Conservation (phyloP, 2,888 invertebrate species). For the Tetragonula carbonaria region DNA sequence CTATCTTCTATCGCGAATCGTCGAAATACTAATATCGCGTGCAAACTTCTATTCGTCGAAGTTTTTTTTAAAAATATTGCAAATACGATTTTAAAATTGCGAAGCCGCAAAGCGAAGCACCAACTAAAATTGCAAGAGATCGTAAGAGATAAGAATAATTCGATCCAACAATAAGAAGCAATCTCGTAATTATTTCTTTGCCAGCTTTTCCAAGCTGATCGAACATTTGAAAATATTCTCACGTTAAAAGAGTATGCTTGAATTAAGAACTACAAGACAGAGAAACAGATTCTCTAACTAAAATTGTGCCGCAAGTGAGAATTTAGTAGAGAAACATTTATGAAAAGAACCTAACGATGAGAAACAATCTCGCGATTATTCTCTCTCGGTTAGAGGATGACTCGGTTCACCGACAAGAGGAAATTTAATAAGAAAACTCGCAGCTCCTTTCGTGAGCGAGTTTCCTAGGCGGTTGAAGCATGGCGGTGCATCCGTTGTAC, state of each 20-base stretch:
- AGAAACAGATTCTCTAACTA: too few species aligned
- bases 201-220: too few species aligned
- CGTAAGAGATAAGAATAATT: too few species aligned
- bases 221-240: too few species aligned
- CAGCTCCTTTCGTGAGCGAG: conserved; percentile 72
- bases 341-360: neutral
- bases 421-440: conserved; percentile 39
- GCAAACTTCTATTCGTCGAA: neutral
- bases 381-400: neutral
- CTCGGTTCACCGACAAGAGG: neutral
- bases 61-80: neutral
- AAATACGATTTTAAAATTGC: neutral
- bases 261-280: too few species aligned
- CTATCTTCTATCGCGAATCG: neutral
- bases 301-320: too few species aligned
- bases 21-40: neutral
- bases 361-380: neutral
- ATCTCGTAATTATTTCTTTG: too few species aligned
- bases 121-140: too few species aligned
- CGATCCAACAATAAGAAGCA: too few species aligned
- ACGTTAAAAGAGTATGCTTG: too few species aligned
- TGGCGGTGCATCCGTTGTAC: conserved; percentile 68
- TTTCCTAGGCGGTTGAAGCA: conserved; percentile 62
- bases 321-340: too few species aligned
- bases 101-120: too few species aligned